phyloP scores from a whole-genome alignment of 2,797 vertebrate species.

The Rallus crepitans region DNA sequence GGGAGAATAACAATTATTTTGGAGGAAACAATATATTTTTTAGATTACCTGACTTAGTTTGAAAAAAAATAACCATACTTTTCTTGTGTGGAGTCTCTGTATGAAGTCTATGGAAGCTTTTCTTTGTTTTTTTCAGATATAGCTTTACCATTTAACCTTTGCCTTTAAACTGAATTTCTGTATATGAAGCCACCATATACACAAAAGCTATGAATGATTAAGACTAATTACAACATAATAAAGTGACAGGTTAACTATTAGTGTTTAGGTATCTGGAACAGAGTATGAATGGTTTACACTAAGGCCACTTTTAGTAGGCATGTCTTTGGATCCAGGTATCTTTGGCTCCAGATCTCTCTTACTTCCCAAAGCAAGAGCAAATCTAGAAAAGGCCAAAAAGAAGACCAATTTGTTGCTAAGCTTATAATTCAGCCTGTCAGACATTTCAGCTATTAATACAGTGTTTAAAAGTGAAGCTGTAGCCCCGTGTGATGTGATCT shows the following conservation, averaged over 20 bases:
- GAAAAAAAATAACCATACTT: neutral
- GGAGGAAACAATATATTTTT: neutral
- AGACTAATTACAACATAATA: neutral
- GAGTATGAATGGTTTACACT: neutral
- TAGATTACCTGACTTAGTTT: neutral
- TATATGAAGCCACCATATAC: neutral
- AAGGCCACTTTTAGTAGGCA: neutral
- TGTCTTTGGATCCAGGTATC: neutral
- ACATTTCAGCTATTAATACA: conserved; percentile 58
- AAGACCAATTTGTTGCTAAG: conserved; percentile 30
- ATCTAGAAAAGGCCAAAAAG: conserved; percentile 20
- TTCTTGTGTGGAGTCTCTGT: neutral
- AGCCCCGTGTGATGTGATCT: conserved; percentile 44
- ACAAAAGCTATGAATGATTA: neutral
- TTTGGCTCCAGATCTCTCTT: neutral
- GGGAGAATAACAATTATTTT: neutral
- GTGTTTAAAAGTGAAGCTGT: conserved; percentile 54
- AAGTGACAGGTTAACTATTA: neutral
- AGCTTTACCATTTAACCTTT: neutral
- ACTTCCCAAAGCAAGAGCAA: conserved; percentile 20
- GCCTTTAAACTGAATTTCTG: neutral
- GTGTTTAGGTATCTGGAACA: neutral
- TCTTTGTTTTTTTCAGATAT: neutral
- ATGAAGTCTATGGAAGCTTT: neutral
- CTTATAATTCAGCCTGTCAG: conserved; percentile 43